phyloP scores from a whole-genome alignment of 2,113 vertebrate genomes.

The Suncus etruscus region DNA sequence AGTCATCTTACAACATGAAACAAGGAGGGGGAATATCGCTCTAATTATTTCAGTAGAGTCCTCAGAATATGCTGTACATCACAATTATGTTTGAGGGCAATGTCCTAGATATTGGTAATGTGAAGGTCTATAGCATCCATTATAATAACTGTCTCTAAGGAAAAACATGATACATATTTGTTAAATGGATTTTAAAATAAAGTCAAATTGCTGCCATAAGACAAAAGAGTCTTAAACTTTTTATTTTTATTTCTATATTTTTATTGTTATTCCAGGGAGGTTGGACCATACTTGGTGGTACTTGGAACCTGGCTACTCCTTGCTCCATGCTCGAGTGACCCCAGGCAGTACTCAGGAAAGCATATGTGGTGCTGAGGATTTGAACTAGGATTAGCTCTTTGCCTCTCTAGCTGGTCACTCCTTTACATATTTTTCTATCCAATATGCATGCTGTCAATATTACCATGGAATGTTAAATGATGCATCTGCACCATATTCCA shows the following conservation, averaged over 20 bases:
- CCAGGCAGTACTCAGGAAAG: too few relatives aligned
- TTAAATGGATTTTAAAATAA: not conserved
- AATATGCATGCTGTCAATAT: not conserved
- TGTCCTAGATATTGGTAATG: conserved; percentile 50
- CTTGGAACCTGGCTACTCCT: too few relatives aligned
- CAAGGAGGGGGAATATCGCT: not conserved
- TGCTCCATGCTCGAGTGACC: too few relatives aligned
- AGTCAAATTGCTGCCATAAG: conserved; percentile 9
- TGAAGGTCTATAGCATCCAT: not conserved
- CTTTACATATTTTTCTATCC: not conserved
- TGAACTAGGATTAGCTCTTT: too few relatives aligned
- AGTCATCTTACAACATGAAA: not conserved
- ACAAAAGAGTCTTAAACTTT: not conserved
- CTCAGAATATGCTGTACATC: not conserved
- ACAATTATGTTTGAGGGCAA: not conserved
- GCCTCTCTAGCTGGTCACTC: too few relatives aligned
- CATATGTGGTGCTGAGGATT: too few relatives aligned
- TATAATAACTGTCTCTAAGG: not conserved
- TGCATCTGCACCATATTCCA: not conserved
- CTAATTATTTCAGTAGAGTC: not conserved
- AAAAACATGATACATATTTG: not conserved
- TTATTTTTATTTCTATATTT: not conserved
- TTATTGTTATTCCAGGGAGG: not conserved
- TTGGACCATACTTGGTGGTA: too few relatives aligned
- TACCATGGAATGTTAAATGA: not conserved